Percentiles rank a stretch among this genome's conserved stretches.
These are phyloP conservation scores for Nyctibius grandis DNA, from an alignment of 2,797 vertebrate species.

Conservation along the genomic window DNA sequence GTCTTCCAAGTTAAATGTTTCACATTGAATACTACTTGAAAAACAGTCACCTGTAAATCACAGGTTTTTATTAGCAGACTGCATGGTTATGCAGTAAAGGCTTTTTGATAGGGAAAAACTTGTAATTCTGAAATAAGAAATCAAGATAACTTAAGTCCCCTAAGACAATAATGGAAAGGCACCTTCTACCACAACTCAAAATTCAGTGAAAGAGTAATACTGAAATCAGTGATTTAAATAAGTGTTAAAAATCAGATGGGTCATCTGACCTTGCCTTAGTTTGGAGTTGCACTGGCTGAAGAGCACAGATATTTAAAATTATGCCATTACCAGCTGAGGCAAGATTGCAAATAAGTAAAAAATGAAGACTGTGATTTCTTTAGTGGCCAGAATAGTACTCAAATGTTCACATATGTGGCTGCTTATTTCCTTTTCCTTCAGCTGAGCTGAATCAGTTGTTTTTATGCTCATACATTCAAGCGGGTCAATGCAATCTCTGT, in stretches of 20 bases:
- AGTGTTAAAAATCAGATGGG: neutral
- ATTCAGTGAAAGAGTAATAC: neutral
- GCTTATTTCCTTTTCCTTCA: neutral
- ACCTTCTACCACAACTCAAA: neutral
- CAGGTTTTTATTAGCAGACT: neutral
- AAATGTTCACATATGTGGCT: neutral
- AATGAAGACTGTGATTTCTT: neutral
- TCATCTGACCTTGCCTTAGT: neutral
- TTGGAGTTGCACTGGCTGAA: neutral
- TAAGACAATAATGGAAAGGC: neutral
- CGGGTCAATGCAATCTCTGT: neutral
- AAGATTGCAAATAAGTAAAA: neutral
- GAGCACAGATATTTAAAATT: neutral
- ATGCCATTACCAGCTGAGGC: neutral
- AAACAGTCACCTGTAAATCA: neutral
- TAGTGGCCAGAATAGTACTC: neutral
- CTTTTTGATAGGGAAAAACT: neutral
- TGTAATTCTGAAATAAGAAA: neutral
- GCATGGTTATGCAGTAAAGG: neutral
- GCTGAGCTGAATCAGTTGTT: neutral
- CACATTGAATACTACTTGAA: neutral
- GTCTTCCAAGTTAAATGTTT: neutral
- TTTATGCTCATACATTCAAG: neutral
- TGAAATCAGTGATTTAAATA: neutral
- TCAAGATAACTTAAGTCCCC: neutral